These are phyloP conservation scores for Astyanax mexicanus DNA, from an alignment of 2,797 vertebrate species.

Conservation along the genomic window DNA sequence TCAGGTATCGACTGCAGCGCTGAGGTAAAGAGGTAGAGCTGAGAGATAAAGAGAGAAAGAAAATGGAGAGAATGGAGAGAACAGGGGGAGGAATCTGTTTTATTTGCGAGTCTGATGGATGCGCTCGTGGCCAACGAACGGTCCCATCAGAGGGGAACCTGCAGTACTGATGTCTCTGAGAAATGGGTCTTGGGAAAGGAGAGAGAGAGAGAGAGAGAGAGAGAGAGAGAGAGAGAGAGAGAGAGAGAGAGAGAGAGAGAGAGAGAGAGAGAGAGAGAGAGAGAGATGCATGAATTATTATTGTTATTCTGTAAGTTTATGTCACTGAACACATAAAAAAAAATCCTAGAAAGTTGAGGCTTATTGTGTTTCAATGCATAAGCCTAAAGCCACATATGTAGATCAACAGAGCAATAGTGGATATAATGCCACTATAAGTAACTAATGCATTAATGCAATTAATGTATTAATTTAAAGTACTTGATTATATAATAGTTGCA, in stretches of 20 bases:
- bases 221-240: too few species aligned
- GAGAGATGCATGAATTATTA: background rate
- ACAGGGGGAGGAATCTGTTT: background rate
- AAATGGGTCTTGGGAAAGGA: constrained; percentile 24
- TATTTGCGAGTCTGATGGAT: constrained; percentile 18
- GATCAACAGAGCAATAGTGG: too few species aligned
- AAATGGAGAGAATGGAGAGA: too few species aligned
- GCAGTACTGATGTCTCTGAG: background rate
- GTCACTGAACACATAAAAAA: constrained; percentile 1
- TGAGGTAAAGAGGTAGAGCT: background rate
- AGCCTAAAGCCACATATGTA: too few species aligned
- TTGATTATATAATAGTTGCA: too few species aligned
- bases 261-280: constrained; percentile 7
- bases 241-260: constrained; percentile 1
- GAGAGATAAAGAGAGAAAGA: background rate
- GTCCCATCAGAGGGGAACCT: constrained; percentile 24
- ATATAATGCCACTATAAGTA: too few species aligned
- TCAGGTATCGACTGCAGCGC: constrained; percentile 21
- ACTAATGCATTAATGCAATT: too few species aligned
- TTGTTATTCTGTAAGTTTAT: constrained; percentile 15
- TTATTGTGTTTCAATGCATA: background rate
- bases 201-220: constrained; percentile 4
- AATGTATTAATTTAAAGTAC: too few species aligned
- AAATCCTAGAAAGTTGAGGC: background rate
- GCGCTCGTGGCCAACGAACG: constrained; percentile 12